A percentile compares a stretch with the other conserved stretches of the same genome.
Evolutionary conservation across 2,888 invertebrate species (phyloP).

Genomic region (Nomada fucata): DNA sequence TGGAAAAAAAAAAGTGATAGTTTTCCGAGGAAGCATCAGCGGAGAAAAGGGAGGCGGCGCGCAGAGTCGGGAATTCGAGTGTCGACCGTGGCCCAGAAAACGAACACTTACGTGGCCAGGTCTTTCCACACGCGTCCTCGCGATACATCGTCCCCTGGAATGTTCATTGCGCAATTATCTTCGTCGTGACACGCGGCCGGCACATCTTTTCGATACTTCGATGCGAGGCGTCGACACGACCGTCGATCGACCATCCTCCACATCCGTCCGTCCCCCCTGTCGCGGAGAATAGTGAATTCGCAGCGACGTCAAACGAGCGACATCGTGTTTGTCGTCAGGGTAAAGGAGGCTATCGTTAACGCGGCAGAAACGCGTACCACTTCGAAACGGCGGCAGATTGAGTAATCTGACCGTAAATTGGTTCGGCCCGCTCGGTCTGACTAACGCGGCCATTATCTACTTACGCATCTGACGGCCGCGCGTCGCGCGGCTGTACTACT

Average conservation of each 20-base stretch:
- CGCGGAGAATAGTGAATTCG: background rate
- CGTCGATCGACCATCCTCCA: background rate
- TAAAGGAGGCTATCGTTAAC: background rate
- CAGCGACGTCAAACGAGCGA: background rate
- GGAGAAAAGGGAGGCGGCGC: background rate
- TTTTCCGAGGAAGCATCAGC: background rate
- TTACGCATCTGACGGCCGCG: conserved; percentile 24
- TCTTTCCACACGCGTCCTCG: conserved; percentile 72
- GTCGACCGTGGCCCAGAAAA: conserved; percentile 79
- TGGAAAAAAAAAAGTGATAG: conserved; percentile 10
- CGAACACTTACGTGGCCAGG: conserved; percentile 50
- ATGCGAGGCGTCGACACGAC: conserved; percentile 75
- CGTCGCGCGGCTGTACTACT: background rate
- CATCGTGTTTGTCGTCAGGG: background rate
- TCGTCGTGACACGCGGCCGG: conserved; percentile 22
- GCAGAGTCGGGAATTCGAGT: conserved; percentile 40
- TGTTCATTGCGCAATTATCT: conserved; percentile 65
- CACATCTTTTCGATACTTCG: conserved; percentile 75
- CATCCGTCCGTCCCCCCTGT: background rate
- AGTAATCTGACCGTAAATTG: conserved; percentile 54
- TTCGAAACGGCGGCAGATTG: conserved; percentile 25
- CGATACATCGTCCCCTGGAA: conserved; percentile 61
- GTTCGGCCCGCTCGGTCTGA: conserved; percentile 49
- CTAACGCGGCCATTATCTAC: conserved; percentile 38
- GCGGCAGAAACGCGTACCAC: conserved; percentile 18